Evolutionary conservation across 1,140 invertebrate genomes (phyloP), one percentile per base, ranked within the genome.

Genomic region (Platorchestia sp.): DNA sequence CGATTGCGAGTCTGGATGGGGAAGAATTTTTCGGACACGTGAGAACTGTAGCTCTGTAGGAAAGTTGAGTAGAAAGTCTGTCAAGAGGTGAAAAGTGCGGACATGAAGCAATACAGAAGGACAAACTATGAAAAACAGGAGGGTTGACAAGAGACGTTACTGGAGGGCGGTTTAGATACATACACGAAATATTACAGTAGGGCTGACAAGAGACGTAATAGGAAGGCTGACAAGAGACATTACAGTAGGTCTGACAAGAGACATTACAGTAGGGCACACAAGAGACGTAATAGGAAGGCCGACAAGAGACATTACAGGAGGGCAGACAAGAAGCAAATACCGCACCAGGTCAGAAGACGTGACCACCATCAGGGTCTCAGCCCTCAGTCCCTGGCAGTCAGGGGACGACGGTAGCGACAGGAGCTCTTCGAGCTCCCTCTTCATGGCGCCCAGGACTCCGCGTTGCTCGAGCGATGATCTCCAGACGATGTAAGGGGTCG

Each of bases 331-430:
- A 93, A 27, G 43, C 41, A 93, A 16, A 93, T 93, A 93, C 91
- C 40, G 6, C 45, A 93, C 91, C 91, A 93, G 91, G 45, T 93
- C 91, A 45, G 91, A 93, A 10, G 91, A 93, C 36, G 91, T 93
- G 91, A 93, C 91, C 19, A 93, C 91, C 91, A 93, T 93, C 36
- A 93, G 91, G 40, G 91, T 93, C 41, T 93, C 91, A 0, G 91
- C 45, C 44, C 41, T 45, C 3, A 93, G 91, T 10, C 91, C 45
- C 1, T 7, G 5, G 47, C 91, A 93, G 91, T 93, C 91, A 27
- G 91, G 91, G 45, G 91, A 93, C 22, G 91, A 93, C 36, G 91
- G 91, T 36, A 93, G 91, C 43, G 91, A 93, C 36, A 93, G 91
- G 40, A 93, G 91, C 45, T 93, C 91, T 36, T 93, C 43, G 41